Evolutionary conservation across 1,140 invertebrate species (phyloP), one percentile per base, ranked within the genome.

Genomic region (Ceratitis capitata): DNA sequence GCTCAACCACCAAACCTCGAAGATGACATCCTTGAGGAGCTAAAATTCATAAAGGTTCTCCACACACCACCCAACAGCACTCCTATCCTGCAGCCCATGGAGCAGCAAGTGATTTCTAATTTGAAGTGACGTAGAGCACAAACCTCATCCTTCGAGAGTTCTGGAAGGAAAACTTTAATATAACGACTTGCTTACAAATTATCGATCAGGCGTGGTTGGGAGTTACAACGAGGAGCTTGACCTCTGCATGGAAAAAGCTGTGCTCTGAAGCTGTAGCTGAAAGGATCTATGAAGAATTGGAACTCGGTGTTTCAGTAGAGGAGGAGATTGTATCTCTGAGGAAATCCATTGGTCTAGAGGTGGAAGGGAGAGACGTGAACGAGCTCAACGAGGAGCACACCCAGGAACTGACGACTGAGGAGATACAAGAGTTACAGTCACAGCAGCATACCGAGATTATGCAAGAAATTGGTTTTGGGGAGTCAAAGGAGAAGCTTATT

Each of bases 41-140:
- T 26, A 9, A 10, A 82, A 82, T 14, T 35, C 26, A 82, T 82
- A 82, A 82, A 82, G 14, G 26, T 82, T 82, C 9, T 82, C 14
- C 42, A 12, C 32, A 29, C 32, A 35, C 47, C 16, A 9, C 49
- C 83, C 23, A 53, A 53, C 49, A 53, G 12, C 39, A 35, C 56
- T 39, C 42, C 83, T 23, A 61, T 61, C 35, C 56, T 61, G 32
- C 51, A 84, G 35, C 51, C 51, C 19, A 84, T 84, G 51, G 56
- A 61, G 2, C 83, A 84, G 42, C 23, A 39, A 23, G 83, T 84
- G 19, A 84, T 64, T 26, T 84, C 83, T 42, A 84, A 84, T 45
- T 84, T 84, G 26, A 84, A 61, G 39, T 39, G 19, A n/a, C 42
- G 83, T 39, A 23, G 83, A 53, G 61, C 26, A 84, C 26, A 42